phyloP scores from a whole-genome alignment of 1,140 invertebrate species.

The Neoseiulus cucumeris region DNA sequence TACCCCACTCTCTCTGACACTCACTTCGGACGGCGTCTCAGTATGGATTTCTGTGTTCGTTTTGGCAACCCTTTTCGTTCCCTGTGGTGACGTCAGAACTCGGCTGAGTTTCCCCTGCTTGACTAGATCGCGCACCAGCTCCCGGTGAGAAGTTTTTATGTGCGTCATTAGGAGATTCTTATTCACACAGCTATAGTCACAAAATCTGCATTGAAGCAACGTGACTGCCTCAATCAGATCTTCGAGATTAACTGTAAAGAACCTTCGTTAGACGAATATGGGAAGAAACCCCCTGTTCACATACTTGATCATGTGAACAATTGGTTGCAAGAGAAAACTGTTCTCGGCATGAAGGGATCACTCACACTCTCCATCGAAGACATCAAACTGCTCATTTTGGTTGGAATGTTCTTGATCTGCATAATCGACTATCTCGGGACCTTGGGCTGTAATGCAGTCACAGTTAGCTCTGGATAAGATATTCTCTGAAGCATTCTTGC shows the following conservation, averaged over 20 bases:
- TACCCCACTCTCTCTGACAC: neutral
- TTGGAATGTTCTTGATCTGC: too few species aligned
- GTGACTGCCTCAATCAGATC: neutral
- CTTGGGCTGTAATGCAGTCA: too few species aligned
- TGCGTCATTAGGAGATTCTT: neutral
- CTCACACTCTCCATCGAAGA: too few species aligned
- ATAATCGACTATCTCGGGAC: too few species aligned
- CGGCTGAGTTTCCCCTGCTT: neutral
- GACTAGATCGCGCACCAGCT: neutral
- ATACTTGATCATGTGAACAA: too few species aligned
- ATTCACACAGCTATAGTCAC: neutral
- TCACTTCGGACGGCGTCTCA: neutral
- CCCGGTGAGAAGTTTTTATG: neutral
- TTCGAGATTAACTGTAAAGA: neutral
- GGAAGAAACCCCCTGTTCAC: too few species aligned
- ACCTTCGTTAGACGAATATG: too few species aligned
- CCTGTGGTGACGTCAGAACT: neutral
- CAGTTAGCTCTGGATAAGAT: too few species aligned
- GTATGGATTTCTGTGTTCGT: neutral
- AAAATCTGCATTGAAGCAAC: constrained; percentile 2
- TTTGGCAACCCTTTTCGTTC: neutral
- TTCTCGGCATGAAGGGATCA: too few species aligned
- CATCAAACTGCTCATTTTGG: too few species aligned
- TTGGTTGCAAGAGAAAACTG: too few species aligned
- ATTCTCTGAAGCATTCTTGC: too few species aligned